phyloP scores from a whole-genome alignment of 2,888 invertebrate species.

The Antheraea assamensis region DNA sequence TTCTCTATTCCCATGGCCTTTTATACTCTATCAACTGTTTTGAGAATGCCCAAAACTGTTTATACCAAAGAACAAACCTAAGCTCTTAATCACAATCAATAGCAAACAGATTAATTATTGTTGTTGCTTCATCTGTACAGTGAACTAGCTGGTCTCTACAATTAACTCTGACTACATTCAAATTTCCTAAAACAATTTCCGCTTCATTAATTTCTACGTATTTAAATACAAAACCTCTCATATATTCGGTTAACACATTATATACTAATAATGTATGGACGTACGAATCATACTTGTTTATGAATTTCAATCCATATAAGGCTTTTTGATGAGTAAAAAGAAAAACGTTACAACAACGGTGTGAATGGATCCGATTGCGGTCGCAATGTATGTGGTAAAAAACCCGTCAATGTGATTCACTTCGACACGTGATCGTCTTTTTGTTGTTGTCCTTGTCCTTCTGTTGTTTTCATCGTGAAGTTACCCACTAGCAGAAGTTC shows the following conservation, averaged over 20 bases:
- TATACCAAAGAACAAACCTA: not conserved
- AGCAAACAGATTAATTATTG: not conserved
- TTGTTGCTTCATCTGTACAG: not conserved
- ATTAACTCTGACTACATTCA: not conserved
- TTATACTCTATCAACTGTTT: not conserved
- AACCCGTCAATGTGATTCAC: not conserved
- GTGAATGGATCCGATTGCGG: not conserved
- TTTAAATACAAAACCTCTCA: not conserved
- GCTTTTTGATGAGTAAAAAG: not conserved
- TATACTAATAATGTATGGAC: not conserved
- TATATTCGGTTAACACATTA: not conserved
- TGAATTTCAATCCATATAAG: not conserved
- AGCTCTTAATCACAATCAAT: not conserved
- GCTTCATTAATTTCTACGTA: not conserved
- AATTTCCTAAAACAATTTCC: not conserved
- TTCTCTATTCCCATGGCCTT: not conserved
- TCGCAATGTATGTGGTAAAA: not conserved
- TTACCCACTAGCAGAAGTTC: not conserved
- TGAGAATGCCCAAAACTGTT: not conserved
- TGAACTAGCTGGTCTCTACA: constrained; percentile 9
- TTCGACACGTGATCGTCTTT: not conserved
- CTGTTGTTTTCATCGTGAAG: not conserved
- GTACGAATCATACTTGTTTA: not conserved
- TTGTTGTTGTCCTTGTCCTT: not conserved
- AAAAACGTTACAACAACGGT: not conserved